Base-by-base conservation (phyloP, 2,888 invertebrate species). In the Latrodectus elegans region DNA sequence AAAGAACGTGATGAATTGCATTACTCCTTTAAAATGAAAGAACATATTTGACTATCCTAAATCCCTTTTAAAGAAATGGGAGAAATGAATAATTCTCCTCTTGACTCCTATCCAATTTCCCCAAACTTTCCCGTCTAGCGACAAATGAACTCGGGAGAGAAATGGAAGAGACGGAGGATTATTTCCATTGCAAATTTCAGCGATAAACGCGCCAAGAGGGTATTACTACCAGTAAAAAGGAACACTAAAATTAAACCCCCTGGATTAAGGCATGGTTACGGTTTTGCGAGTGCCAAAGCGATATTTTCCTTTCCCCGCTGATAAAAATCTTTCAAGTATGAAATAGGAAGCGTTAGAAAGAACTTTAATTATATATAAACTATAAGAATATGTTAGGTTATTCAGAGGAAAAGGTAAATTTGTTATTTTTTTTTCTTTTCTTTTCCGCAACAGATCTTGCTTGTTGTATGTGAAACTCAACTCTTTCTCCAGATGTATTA, bases 221-320 rank as follows among this genome's bases (percentile, higher is more conserved):
- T 60, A 82, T 75, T 73, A 67, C 65, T 55, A 10, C 3, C 51
- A 67, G 49, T 53, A 75, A 82, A 82, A 84, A 84, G 72, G 53
- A 77, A 78, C 77, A 77, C 77, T n/a, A 77, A 72, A 84, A 84
- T 77, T 84, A 84, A 81, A 82, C 53, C 77, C 38, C 72, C 65
- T 26, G 84, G 84, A 84, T 84, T 84, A 84, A 26, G 77, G 15
- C 14, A 17, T 49, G 77, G 84, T 77, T 84, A 84, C 84, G 84
- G 72, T 77, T 76, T 72, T 77, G 77, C 53, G 84, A 77, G 49
- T 53, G 49, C 72, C 49, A 22, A 73, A 38, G 38, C 51, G 68
- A 53, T 82, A 75, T 68, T 75, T 60, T 49, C n/a, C 74, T 70
- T 79, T 14, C 55, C 22, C 15, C n/a, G 53, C 53, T 14, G 51